Base-by-base conservation (phyloP, 2,113 vertebrate species). In the Nothocercus nigrocapillus region DNA sequence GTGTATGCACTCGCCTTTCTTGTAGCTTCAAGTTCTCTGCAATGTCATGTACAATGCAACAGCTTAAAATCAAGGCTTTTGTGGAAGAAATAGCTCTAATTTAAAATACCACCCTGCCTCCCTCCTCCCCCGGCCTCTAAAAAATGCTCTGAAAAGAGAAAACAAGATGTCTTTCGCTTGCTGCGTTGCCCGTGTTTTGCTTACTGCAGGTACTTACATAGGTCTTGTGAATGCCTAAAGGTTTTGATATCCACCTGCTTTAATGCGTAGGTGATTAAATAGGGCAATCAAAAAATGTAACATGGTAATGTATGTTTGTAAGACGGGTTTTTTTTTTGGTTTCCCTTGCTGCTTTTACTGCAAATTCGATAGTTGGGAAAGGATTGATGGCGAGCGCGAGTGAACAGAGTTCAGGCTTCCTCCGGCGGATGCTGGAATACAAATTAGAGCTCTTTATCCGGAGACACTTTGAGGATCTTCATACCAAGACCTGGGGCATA, bases 1-100 rank as follows among this genome's bases (percentile, higher is more conserved):
- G 77, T 78, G 80, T 85, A 75, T 79, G 58, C 44, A 38, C 67
- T 81, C 91, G 89, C n/a, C 66, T 92, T 95, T 92, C 95, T 88
- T 94, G 85, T 27, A 91, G 49, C 58, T 90, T 94, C 85, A 85
- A 77, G 47, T 75, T 96, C 77, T 66, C 80, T 85, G 42, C 76
- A 79, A 85, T 86, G 44, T 72, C 82, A 88, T 69, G 24, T 53
- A 56, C 42, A 63, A 15, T 36, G 47, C 27, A 61, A 28, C 67
- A 69, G 78, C 73, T 69, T 89, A 83, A 85, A 96, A 92, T 89
- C 28, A 88, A 84, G 70, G 12, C 16, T 82, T 95, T 90, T 84
- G 9, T 61, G 47, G 63, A 74, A 40, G 82, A 85, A 94, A 34
- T 54, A 30, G 8, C 91, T 93, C n/a, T 75, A 59, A 93, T 70